These are phyloP conservation scores for Percina caprodes DNA, from an alignment of 2,113 vertebrate species.

Conservation along the genomic window DNA sequence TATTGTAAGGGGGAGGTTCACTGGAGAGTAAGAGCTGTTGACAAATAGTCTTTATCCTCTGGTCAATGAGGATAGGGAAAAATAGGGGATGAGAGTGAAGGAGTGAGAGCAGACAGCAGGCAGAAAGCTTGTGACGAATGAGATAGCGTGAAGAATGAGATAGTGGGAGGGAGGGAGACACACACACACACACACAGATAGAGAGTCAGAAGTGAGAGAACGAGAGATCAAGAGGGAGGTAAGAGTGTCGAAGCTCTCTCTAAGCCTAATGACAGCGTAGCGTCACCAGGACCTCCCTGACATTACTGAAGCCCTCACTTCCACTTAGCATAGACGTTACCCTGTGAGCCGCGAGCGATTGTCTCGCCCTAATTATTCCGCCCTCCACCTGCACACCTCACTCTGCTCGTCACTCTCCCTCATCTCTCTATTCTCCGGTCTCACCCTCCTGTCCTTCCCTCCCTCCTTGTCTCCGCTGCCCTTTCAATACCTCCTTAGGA, in stretches of 20 bases:
- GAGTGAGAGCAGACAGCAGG: conserved; percentile 6
- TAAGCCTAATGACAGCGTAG: conserved; percentile 47
- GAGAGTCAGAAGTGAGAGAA: neutral
- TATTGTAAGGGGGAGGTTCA: conserved; percentile 37
- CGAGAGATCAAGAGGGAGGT: conserved; percentile 29
- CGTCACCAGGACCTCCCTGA: conserved; percentile 54
- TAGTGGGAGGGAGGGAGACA: neutral
- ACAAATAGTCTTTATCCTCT: conserved; percentile 69
- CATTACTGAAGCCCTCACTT: conserved; percentile 55
- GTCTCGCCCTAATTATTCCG: conserved; percentile 59
- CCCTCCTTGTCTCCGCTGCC: conserved; percentile 61
- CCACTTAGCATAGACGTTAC: conserved; percentile 51
- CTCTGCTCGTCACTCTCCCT: conserved; percentile 52
- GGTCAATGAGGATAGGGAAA: conserved; percentile 60
- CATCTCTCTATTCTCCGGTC: conserved; percentile 44
- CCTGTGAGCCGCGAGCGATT: conserved; percentile 37
- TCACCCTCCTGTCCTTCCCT: conserved; percentile 49
- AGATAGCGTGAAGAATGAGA: conserved; percentile 28
- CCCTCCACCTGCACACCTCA: conserved; percentile 48
- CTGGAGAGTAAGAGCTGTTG: conserved; percentile 70
- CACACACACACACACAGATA: neutral
- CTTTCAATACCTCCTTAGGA: conserved; percentile 79
- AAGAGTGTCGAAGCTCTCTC: conserved; percentile 43
- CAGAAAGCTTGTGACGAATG: conserved; percentile 14
- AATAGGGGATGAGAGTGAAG: conserved; percentile 12